Percentiles rank a stretch among this genome's conserved stretches.
Conservation (phyloP, 1,140 invertebrate species). For the Bombus ignitus region DNA sequence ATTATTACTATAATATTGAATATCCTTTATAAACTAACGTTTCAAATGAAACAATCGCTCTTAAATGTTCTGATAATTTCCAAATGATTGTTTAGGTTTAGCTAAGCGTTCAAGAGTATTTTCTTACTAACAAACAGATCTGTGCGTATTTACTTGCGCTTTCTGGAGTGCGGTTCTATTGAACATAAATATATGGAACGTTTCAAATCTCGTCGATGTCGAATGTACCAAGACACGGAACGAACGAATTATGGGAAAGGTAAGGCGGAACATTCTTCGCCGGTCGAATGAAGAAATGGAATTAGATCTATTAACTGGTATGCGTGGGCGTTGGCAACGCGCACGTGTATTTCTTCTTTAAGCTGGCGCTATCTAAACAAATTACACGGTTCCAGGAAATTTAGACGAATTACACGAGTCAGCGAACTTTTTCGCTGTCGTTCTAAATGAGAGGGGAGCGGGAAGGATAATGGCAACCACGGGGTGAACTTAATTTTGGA, state of each 20-base stretch:
- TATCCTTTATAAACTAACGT: too few relatives aligned
- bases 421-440: neutral
- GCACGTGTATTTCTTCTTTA: neutral
- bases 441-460: too few relatives aligned
- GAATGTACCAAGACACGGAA: neutral
- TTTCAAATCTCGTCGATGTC: neutral
- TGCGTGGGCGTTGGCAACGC: neutral
- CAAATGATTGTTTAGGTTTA: too few relatives aligned
- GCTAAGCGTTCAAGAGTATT: too few relatives aligned
- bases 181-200: neutral
- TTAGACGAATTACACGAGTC: conserved; percentile 11
- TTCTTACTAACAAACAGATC: too few relatives aligned
- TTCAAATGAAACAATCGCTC: too few relatives aligned
- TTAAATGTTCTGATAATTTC: too few relatives aligned
- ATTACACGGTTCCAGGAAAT: conserved; percentile 31
- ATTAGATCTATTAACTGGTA: conserved; percentile 25
- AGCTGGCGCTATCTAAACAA: conserved; percentile 18
- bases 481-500: neutral
- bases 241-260: neutral
- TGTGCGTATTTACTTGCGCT: too few relatives aligned
- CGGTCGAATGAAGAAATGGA: neutral
- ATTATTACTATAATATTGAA: too few relatives aligned
- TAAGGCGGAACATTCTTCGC: neutral
- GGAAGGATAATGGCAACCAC: neutral
- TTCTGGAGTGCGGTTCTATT: neutral